Evolutionary conservation across 2,888 invertebrate species (phyloP).

Genomic region (Acronicta psi): DNA sequence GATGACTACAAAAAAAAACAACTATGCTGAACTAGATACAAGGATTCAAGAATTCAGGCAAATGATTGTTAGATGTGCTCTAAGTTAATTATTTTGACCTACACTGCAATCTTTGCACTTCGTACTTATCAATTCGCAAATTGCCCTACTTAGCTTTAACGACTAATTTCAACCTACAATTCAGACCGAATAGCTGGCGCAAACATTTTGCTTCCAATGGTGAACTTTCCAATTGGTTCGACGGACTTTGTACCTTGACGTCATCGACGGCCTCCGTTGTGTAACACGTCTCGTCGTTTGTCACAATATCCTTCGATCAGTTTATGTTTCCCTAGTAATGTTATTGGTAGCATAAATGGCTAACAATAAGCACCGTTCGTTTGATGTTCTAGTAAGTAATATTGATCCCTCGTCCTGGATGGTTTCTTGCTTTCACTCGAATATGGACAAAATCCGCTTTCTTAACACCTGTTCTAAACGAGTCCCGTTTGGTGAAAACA

Average conservation of each 20-base stretch:
- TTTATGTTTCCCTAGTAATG: slow-evolving; percentile 52
- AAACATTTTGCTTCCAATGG: slow-evolving; percentile 57
- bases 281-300: slow-evolving; percentile 65
- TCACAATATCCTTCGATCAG: slow-evolving; percentile 65
- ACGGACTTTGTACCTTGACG: slow-evolving; percentile 76
- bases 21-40: slow-evolving; percentile 10
- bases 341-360: slow-evolving; percentile 23
- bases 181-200: slow-evolving; percentile 56
- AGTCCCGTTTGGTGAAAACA: slow-evolving; percentile 10
- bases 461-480: too few relatives aligned
- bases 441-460: slow-evolving; percentile 24
- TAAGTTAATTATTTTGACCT: slow-evolving; percentile 8
- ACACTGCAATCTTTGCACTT: slow-evolving; percentile 36
- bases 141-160: slow-evolving; percentile 49
- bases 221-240: slow-evolving; percentile 77
- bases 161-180: slow-evolving; percentile 49
- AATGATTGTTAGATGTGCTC: not conserved
- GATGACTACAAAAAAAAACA: slow-evolving; percentile 10
- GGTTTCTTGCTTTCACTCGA: slow-evolving; percentile 38
- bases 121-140: slow-evolving; percentile 37
- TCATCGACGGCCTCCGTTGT: slow-evolving; percentile 66
- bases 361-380: slow-evolving; percentile 24
- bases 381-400: slow-evolving; percentile 4
- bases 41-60: not conserved
- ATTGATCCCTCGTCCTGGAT: slow-evolving; percentile 13